phyloP scores from a whole-genome alignment of 2,888 invertebrate species.

The Apotomis turbidana region DNA sequence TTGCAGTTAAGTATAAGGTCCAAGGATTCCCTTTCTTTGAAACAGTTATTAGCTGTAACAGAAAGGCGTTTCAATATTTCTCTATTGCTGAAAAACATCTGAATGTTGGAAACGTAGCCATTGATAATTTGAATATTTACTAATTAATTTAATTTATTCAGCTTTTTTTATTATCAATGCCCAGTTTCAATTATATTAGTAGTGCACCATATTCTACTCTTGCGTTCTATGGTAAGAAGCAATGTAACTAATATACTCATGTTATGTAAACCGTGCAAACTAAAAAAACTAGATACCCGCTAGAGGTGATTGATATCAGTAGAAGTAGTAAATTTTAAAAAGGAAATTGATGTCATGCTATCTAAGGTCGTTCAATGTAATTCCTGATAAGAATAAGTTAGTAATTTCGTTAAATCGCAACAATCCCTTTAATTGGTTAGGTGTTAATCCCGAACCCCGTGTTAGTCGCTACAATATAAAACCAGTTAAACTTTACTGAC shows the following conservation, averaged over 20 bases:
- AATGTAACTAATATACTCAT: not conserved
- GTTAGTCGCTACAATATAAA: slow-evolving; percentile 27
- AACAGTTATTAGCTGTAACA: slow-evolving; percentile 58
- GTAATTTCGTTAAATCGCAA: not conserved
- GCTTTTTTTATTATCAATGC: slow-evolving; percentile 12
- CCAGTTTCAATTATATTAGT: slow-evolving; percentile 13
- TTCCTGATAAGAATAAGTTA: not conserved
- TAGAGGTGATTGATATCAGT: not conserved
- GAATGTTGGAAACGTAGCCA: slow-evolving; percentile 20
- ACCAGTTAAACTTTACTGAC: slow-evolving; percentile 63
- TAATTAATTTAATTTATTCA: not conserved
- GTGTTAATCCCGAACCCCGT: slow-evolving; percentile 25
- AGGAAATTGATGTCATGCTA: slow-evolving; percentile 13
- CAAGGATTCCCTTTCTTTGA: slow-evolving; percentile 52
- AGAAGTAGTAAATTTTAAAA: not conserved
- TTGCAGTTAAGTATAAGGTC: slow-evolving; percentile 62
- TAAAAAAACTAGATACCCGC: slow-evolving; percentile 1
- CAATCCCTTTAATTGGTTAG: slow-evolving; percentile 14
- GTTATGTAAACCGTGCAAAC: slow-evolving; percentile 12
- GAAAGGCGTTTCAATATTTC: slow-evolving; percentile 29
- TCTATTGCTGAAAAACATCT: not conserved
- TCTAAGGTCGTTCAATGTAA: not conserved
- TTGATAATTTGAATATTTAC: slow-evolving; percentile 15
- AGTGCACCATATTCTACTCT: not conserved
- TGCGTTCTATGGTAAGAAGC: slow-evolving; percentile 24